Base-by-base conservation (phyloP, 2,888 invertebrate genomes). In the Zootermopsis nevadensis region DNA sequence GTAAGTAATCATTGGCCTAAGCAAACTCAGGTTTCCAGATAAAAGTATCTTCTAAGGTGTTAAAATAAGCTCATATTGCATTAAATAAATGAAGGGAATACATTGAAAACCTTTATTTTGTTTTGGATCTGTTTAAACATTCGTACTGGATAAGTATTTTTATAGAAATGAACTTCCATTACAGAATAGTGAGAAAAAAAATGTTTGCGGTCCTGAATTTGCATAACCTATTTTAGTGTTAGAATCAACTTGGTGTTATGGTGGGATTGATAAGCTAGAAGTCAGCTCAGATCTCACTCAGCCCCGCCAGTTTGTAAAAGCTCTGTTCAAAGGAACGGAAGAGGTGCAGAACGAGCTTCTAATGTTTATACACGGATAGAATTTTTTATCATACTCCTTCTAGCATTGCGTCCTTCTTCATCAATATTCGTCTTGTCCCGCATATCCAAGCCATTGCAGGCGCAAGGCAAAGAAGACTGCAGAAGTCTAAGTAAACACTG, bases 351-450 rank as follows among this genome's bases (percentile, higher is more conserved):
- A 60, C 60, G 60, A 60, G 60, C 12, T 60, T 27, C 60, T 60
- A 60, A 60, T 60, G 60, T 60, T 60, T 60, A 60, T 60, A 60
- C 60, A 60, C n/a, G 60, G 27, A 60, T 27, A 60, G 60, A 60
- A 60, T 60, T 60, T 60, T 60, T 27, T 60, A 27, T 60, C 60
- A 60, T 60, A 6, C 27, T n/a, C 60, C 60, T 27, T 7, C n/a
- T 60, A n/a, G 12, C 60, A 27, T 27, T 27, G 27, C 60, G n/a
- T n/a, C 60, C n/a, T 27, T 27, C 60, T 60, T 60, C 60, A 60
- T 60, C 60, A 60, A 60, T 60, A 60, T 60, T 60, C 60, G n/a
- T n/a, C 60, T 60, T 8, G 60, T 10, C 60, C 60, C 60, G 27
- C 60, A 60, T 60, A 60, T 60, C 60, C n/a, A 27, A 15, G 19